Conservation (phyloP, 2,888 invertebrate genomes). For the Perithous albicinctus region DNA sequence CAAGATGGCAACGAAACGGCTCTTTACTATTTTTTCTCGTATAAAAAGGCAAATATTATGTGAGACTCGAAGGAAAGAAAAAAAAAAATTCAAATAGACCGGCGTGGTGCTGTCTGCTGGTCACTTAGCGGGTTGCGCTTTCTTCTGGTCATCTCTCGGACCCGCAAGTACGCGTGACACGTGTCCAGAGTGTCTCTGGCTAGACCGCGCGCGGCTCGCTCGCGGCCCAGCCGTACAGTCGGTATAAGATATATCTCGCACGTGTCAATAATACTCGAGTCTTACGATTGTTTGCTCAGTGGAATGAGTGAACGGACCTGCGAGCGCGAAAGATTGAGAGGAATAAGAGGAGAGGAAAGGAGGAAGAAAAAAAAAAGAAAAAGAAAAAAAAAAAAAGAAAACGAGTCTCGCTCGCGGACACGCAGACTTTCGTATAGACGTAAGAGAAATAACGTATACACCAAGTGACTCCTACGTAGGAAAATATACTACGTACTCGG, state of each 20-base stretch:
- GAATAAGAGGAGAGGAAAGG: background rate
- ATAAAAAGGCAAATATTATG: constrained; percentile 38
- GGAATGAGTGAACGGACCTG: constrained; percentile 48
- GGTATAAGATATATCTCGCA: constrained; percentile 53
- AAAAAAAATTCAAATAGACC: constrained; percentile 50
- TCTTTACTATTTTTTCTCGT: constrained; percentile 8
- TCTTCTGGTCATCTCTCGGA: constrained; percentile 48
- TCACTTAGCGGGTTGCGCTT: constrained; percentile 50
- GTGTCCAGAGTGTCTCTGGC: constrained; percentile 59
- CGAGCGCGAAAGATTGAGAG: constrained; percentile 35
- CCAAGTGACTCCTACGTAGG: constrained; percentile 61
- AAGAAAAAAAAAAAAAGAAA: constrained; percentile 16
- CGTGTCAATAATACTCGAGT: constrained; percentile 65
- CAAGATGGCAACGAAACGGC: constrained; percentile 20
- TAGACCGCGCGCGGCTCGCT: constrained; percentile 10
- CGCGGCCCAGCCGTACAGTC: constrained; percentile 16
- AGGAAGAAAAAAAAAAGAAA: constrained; percentile 15
- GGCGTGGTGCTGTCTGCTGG: constrained; percentile 32
- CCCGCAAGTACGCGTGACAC: constrained; percentile 54
- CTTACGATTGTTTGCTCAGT: constrained; percentile 62
- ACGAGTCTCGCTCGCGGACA: constrained; percentile 9
- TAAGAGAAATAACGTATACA: constrained; percentile 37
- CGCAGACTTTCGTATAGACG: constrained; percentile 25
- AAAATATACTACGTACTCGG: constrained; percentile 53
- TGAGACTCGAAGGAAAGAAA: background rate